Base-by-base conservation (phyloP, 2,113 vertebrate genomes). In the Calidris pugnax region DNA sequence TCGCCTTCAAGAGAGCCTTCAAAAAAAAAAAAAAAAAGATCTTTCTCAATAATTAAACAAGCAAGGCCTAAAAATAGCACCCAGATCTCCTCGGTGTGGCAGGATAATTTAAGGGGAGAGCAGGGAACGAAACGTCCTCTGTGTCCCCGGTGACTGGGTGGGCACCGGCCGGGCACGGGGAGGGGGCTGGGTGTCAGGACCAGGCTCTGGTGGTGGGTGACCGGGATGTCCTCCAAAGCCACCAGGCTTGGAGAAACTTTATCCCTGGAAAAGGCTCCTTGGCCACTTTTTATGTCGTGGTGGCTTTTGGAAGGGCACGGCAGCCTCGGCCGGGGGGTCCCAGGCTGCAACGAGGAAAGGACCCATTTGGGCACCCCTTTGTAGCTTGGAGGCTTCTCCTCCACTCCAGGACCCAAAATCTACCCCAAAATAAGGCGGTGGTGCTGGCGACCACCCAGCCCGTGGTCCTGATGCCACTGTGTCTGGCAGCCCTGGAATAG, bases 1-100 rank as follows among this genome's bases (percentile, higher is more conserved):
- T 71, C 19, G 53, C 74, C 82, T 91, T 91, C 87, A 35, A 77
- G 71, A 93, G 82, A 95, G 88, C 83, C 64, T 89, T 94, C 87
- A 74, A 64, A 53, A 53, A 53, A 48, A 48, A 39, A 39, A 28
- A 53, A 53, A 88, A 39, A 28, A 53, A 53, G 85, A 60, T 55
- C 92, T 92, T 62, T 6, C 92, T 96, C 94, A 97, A 95, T 97
- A 97, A 97, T 97, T 97, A 87, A 97, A 91, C 68, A 71, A 89
- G 84, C 56, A 33, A 92, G 50, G 51, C 37, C 93, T 94, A 94
- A 97, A 97, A 97, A 95, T 97, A 97, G 91, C 69, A 8, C 41
- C 5, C 18, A 89, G 93, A 73, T 90, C 95, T 86, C 51, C 85
- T 79, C 24, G 60, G n/a, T 24, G 79, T 85, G 93, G 85, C 85